Evolutionary conservation across 2,888 invertebrate genomes (phyloP).

Genomic region (Phengaris arion): DNA sequence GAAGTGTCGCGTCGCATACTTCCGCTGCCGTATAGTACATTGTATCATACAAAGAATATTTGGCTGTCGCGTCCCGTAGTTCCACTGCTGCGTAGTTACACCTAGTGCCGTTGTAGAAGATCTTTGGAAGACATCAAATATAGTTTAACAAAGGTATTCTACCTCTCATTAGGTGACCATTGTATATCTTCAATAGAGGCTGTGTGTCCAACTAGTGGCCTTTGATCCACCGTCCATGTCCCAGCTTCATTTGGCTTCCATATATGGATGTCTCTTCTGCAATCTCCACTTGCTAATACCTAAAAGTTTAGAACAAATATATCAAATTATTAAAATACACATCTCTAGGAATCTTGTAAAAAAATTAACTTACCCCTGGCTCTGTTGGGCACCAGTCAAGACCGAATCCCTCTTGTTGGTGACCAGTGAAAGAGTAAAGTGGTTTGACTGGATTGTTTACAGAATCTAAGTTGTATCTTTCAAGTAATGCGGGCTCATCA

Average conservation of each 20-base stretch:
- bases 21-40: too few relatives aligned
- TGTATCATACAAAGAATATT: too few relatives aligned
- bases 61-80: too few relatives aligned
- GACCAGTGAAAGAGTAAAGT: constrained; percentile 93
- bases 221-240: constrained; percentile 94
- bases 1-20: too few relatives aligned
- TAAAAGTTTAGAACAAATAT: constrained; percentile 48
- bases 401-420: constrained; percentile 96
- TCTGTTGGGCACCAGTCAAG: constrained; percentile 94
- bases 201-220: constrained; percentile 92
- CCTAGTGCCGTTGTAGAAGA: too few relatives aligned
- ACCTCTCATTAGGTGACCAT: constrained; percentile 97
- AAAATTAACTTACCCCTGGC: constrained; percentile 81
- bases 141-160: constrained; percentile 22
- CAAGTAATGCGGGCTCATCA: constrained; percentile 83
- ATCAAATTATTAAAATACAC: neutral
- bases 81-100: too few relatives aligned
- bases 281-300: constrained; percentile 96
- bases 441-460: constrained; percentile 81
- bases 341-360: too few relatives aligned
- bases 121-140: too few relatives aligned
- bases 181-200: constrained; percentile 98
- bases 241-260: constrained; percentile 91
- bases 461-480: constrained; percentile 82
- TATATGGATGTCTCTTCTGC: constrained; percentile 93